Conservation (phyloP, 2,797 vertebrate genomes). For the Lepilemur ruficaudatus region DNA sequence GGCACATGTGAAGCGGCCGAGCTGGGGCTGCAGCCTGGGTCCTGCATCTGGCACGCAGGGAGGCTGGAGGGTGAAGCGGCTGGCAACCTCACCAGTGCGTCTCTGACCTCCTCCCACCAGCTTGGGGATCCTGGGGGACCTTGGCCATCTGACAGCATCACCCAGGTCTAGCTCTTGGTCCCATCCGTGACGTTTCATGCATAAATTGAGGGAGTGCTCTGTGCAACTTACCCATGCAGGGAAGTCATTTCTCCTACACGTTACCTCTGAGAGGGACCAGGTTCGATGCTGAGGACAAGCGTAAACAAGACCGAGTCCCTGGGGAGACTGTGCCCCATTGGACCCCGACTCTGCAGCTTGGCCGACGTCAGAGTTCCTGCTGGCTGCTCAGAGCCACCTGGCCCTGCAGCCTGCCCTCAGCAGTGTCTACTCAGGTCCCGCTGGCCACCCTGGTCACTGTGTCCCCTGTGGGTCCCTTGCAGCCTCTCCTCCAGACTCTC, state of each 20-base stretch:
- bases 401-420: not conserved
- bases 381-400: not conserved
- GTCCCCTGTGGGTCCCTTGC: too few relatives aligned
- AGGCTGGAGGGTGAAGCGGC: rapidly evolving
- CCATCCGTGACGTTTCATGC: rapidly evolving
- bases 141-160: rapidly evolving
- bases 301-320: not conserved
- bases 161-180: rapidly evolving
- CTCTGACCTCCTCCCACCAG: not conserved
- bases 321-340: rapidly evolving
- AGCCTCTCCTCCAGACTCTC: not conserved
- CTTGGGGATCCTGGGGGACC: rapidly evolving
- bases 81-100: rapidly evolving
- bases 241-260: rapidly evolving
- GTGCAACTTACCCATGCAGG: rapidly evolving
- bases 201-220: rapidly evolving
- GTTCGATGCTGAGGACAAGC: not conserved
- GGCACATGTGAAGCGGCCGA: rapidly evolving
- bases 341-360: not conserved
- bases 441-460: rapidly evolving
- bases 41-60: not conserved
- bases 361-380: rapidly evolving
- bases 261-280: not conserved
- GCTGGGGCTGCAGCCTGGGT: not conserved
- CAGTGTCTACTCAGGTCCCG: too few relatives aligned